These are phyloP conservation scores for Vollenhovia emeryi DNA, from an alignment of 1,140 invertebrate genomes.

Conservation along the genomic window DNA sequence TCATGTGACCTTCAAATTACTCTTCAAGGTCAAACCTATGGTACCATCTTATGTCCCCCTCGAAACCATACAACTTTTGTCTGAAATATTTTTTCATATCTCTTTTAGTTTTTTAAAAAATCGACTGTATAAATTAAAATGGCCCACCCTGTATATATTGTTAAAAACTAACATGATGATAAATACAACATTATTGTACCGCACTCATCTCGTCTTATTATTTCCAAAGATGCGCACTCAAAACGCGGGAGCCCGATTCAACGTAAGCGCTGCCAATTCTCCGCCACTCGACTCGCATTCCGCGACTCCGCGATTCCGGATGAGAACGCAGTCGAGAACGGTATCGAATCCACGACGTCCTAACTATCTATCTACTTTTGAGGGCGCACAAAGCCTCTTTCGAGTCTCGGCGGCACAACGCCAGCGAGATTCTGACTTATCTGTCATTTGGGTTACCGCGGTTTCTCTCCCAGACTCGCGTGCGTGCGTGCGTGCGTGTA, in stretches of 20 bases:
- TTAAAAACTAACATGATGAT: neutral
- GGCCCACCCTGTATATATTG: no score
- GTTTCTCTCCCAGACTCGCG: slow-evolving; percentile 3
- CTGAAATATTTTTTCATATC: no score
- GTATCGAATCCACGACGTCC: slow-evolving; percentile 35
- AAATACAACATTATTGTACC: neutral
- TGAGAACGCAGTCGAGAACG: slow-evolving; percentile 1
- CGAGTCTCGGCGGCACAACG: slow-evolving; percentile 69
- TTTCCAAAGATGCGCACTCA: neutral
- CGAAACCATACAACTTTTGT: no score
- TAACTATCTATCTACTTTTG: slow-evolving; percentile 49
- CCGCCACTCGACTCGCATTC: slow-evolving; percentile 1
- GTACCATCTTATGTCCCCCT: no score
- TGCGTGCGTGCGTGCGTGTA: neutral
- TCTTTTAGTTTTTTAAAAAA: no score
- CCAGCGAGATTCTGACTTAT: slow-evolving; percentile 79
- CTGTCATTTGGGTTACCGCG: slow-evolving; percentile 70
- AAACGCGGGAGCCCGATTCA: neutral
- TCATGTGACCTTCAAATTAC: no score
- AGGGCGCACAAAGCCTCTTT: slow-evolving; percentile 49
- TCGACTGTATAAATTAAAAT: no score
- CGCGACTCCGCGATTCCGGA: neutral
- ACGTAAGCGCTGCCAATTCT: neutral
- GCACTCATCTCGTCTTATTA: neutral
- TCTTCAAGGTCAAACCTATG: no score